A percentile compares a stretch with the other conserved stretches of the same genome.
Conservation (phyloP, 1,140 invertebrate species). For the Drosophila azteca region DNA sequence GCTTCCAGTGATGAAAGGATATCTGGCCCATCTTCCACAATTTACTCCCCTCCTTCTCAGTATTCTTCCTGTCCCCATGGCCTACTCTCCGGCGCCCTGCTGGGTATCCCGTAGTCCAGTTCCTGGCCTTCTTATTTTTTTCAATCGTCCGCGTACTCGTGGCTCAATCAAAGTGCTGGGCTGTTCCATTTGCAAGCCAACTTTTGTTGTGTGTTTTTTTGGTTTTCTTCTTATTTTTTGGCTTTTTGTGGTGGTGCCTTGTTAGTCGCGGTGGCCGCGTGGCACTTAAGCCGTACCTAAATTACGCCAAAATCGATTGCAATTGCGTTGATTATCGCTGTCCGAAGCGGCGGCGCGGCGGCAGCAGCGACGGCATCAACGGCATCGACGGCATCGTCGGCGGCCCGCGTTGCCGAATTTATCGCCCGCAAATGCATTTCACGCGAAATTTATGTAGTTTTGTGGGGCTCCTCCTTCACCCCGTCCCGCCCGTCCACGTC, state of each 20-base stretch:
- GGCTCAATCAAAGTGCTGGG: constrained; percentile 17
- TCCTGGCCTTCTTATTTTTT: too few relatives aligned
- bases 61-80: too few relatives aligned
- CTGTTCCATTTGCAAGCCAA: constrained; percentile 11
- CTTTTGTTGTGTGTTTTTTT: constrained; percentile 5
- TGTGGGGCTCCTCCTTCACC: background rate
- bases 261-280: constrained; percentile 20
- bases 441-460: constrained; percentile 81
- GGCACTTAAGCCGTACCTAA: constrained; percentile 77
- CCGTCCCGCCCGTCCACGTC: background rate
- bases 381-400: too few relatives aligned
- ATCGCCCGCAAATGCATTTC: constrained; percentile 77
- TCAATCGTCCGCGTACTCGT: constrained; percentile 10
- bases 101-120: constrained; percentile 12
- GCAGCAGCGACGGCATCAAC: too few relatives aligned
- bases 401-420: constrained; percentile 65
- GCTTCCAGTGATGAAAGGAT: too few relatives aligned
- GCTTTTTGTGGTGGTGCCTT: constrained; percentile 36
- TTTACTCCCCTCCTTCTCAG: too few relatives aligned
- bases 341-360: constrained; percentile 27
- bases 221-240: constrained; percentile 2
- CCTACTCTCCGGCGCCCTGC: background rate
- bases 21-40: too few relatives aligned
- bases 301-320: constrained; percentile 81
- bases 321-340: constrained; percentile 81